These are phyloP conservation scores for Buphagus erythrorhynchus DNA, from an alignment of 2,797 vertebrate genomes.

Conservation along the genomic window DNA sequence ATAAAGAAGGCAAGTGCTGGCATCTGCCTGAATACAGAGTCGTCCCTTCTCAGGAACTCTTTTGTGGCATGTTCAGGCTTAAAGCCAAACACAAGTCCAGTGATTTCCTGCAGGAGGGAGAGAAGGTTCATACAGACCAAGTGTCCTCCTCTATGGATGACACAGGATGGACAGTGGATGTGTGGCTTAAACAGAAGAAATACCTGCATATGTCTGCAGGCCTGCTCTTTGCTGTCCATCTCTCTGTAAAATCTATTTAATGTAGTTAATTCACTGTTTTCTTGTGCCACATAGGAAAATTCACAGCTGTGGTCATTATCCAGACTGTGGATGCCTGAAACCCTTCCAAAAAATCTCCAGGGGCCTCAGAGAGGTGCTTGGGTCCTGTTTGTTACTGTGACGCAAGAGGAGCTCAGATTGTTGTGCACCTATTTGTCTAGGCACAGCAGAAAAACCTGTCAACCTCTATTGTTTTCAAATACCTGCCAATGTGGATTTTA, in stretches of 20 bases:
- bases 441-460: background rate
- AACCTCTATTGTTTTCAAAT: background rate
- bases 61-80: background rate
- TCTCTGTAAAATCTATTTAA: background rate
- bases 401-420: background rate
- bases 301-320: background rate
- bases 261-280: accelerated
- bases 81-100: background rate
- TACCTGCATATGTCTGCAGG: accelerated
- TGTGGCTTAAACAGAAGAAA: background rate
- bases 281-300: background rate
- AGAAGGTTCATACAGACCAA: accelerated
- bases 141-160: accelerated
- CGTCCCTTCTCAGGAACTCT: background rate
- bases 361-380: background rate
- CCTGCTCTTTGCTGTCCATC: background rate
- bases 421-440: background rate
- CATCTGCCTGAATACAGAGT: background rate
- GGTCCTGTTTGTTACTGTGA: background rate
- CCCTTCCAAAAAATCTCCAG: background rate
- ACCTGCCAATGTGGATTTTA: background rate
- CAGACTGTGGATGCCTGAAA: background rate
- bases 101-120: background rate
- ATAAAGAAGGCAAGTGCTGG: background rate
- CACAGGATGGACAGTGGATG: background rate